phyloP scores from a whole-genome alignment of 2,797 vertebrate species.

The Anas bahamensis region DNA sequence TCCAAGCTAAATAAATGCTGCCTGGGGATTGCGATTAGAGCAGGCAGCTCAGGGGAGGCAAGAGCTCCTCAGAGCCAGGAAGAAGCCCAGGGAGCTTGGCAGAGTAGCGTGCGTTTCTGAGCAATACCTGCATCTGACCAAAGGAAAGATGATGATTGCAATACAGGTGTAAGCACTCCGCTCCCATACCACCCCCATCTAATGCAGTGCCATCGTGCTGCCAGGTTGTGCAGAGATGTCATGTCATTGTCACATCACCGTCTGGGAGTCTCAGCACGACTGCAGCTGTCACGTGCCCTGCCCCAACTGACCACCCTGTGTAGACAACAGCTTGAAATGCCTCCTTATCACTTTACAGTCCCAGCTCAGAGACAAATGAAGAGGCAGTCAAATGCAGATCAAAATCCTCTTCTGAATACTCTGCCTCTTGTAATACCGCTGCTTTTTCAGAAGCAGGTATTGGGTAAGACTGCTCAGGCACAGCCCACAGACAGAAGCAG shows the following conservation, averaged over 20 bases:
- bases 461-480: neutral
- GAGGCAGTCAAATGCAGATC: neutral
- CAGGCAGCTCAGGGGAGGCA: conserved; percentile 1
- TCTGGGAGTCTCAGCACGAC: neutral
- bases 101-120: neutral
- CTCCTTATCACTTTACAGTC: neutral
- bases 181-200: neutral
- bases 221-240: neutral
- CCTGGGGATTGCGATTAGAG: conserved; percentile 30
- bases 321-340: neutral
- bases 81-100: neutral
- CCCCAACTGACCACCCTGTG: neutral
- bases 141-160: neutral
- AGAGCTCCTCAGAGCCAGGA: neutral
- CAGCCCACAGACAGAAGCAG: conserved; percentile 12
- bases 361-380: neutral
- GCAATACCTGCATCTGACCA: neutral
- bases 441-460: conserved; percentile 16
- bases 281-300: neutral
- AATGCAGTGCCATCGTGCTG: neutral
- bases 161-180: neutral
- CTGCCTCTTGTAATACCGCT: neutral
- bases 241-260: neutral
- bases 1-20: conserved; percentile 42
- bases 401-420: neutral